Evolutionary conservation across 2,888 invertebrate genomes (phyloP), one percentile per base, ranked within the genome.

Genomic region (Teleogryllus oceanicus): DNA sequence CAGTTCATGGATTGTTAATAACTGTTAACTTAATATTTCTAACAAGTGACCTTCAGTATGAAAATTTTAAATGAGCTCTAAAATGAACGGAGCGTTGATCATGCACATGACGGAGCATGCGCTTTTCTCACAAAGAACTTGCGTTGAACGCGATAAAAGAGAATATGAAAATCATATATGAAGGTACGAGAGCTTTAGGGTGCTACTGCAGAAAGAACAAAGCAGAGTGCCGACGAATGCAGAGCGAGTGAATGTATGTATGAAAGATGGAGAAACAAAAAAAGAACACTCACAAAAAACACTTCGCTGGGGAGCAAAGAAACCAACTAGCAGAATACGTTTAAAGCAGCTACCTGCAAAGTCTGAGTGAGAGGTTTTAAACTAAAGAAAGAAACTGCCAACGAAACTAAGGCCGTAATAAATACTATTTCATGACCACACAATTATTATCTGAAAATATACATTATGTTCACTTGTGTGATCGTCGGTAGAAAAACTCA

Each of bases 131-230:
- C 62, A 62, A 62, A 62, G 62, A 62, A 62, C 62, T 4, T 18
- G 62, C 62, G 62, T n/a, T 62, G 16, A 62, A 62, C 62, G 62
- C 62, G 62, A 62, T 62, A 62, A 62, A 62, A 62, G 62, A n/a
- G 62, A 62, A 62, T 62, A 62, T 62, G 62, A 62, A 62, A 62
- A 62, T 62, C 62, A 62, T 62, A 62, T 62, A 62, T 62, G 62
- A 62, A 62, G 62, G 13, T 16, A 12, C 16, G 62, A 62, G 62
- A 16, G 62, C n/a, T 62, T 62, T 62, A 18, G 62, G n/a, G 13
- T 13, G n/a, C 13, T 8, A n/a, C 62, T 13, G 62, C n/a, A n/a
- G 62, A 62, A 62, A 62, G 62, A 62, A 62, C 62, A 62, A 62
- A 62, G 62, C 62, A 62, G 16, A 62, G 8, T 62, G 62, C 62